Conservation (phyloP, 2,113 vertebrate species). For the Furnarius figulus region DNA sequence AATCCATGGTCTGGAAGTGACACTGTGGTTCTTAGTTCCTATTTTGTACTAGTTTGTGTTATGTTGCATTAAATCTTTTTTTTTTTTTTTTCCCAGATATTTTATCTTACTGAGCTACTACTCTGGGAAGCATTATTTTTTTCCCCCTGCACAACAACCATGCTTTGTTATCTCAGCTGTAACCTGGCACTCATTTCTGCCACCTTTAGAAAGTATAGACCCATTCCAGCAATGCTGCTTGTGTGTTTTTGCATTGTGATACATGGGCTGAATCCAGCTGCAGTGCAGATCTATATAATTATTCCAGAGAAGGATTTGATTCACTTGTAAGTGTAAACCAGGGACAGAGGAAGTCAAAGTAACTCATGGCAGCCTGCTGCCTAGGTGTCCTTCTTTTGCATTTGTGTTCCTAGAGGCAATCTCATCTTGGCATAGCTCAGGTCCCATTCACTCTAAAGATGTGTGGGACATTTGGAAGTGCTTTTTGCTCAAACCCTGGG, state of each 20-base stretch:
- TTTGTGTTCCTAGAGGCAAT: not conserved
- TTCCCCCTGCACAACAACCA: not conserved
- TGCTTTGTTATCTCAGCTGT: not conserved
- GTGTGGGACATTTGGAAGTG: not conserved
- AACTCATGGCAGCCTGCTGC: not conserved
- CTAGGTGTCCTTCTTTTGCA: not conserved
- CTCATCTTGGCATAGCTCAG: not conserved
- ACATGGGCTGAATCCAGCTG: not conserved
- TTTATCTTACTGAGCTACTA: not conserved
- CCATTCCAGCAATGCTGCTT: not conserved
- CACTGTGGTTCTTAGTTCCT: not conserved
- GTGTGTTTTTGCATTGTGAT: not conserved
- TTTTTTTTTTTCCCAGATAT: rapidly evolving
- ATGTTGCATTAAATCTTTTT: not conserved
- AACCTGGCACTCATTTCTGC: not conserved
- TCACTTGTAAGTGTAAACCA: not conserved
- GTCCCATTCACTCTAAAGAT: not conserved
- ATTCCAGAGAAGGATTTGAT: not conserved
- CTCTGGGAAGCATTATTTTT: not conserved
- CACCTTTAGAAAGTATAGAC: not conserved
- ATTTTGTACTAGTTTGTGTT: not conserved
- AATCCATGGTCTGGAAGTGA: not conserved
- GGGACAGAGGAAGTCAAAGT: not conserved
- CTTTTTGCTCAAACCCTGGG: not conserved
- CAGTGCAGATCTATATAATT: not conserved